Conservation (phyloP, 53 echinoderm and acorn worm species). For the Antedon mediterranea region DNA sequence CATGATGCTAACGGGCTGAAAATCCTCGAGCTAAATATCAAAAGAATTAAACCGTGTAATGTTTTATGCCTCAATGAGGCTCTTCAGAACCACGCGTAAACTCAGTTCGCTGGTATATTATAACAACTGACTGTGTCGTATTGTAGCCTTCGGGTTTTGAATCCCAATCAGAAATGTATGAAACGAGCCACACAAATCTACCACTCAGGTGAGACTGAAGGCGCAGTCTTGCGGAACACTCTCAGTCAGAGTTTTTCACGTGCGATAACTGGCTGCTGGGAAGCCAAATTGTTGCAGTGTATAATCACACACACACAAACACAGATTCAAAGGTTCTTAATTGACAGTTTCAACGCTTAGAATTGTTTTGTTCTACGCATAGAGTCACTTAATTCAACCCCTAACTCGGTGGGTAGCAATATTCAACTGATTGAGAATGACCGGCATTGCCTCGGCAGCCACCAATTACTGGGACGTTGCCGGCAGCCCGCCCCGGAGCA, state of each 20-base stretch:
- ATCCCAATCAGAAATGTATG: neutral
- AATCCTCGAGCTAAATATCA: neutral
- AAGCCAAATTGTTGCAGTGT: neutral
- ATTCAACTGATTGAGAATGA: neutral
- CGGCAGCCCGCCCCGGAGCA: neutral
- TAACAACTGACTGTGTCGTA: neutral
- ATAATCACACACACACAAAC: neutral
- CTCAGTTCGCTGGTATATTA: neutral
- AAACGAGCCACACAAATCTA: neutral
- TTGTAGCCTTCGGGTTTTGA: neutral
- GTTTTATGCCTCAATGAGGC: neutral
- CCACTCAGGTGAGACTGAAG: neutral
- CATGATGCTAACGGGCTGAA: neutral
- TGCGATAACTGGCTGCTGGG: neutral
- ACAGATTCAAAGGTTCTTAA: neutral
- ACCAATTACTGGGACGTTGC: neutral
- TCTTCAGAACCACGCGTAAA: neutral
- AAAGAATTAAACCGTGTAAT: neutral
- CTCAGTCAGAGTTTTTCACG: neutral
- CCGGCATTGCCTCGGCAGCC: neutral
- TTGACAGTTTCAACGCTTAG: neutral
- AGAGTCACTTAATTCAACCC: neutral
- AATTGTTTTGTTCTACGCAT: neutral
- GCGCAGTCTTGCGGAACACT: neutral
- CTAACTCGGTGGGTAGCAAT: neutral